Evolutionary conservation across 2,113 vertebrate genomes (phyloP).

Genomic region (Pipra filicauda): DNA sequence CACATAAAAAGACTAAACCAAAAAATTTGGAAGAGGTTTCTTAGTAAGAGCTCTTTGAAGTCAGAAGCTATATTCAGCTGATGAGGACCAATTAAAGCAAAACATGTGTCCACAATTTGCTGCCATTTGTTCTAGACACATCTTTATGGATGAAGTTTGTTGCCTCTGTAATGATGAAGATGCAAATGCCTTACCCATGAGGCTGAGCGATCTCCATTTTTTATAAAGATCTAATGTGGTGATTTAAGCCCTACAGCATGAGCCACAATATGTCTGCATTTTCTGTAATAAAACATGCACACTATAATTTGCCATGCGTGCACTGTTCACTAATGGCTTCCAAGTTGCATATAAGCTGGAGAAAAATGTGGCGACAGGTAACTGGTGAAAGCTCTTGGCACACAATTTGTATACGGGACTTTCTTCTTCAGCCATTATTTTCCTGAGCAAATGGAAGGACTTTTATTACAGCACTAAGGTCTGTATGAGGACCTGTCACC

Average conservation of each 20-base stretch:
- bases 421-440: not conserved
- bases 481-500: not conserved
- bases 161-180: conserved; percentile 45
- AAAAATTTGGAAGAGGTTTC: conserved; percentile 18
- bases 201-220: not conserved
- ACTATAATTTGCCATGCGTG: not conserved
- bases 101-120: conserved; percentile 59
- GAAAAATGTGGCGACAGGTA: not conserved
- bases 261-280: conserved; percentile 26
- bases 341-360: not conserved
- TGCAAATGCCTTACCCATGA: conserved; percentile 50
- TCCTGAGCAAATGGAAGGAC: not conserved
- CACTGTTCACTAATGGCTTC: not conserved
- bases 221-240: conserved; percentile 40
- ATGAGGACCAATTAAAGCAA: conserved; percentile 49
- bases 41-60: conserved; percentile 30
- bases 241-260: conserved; percentile 44
- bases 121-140: conserved; percentile 55
- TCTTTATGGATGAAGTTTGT: conserved; percentile 63
- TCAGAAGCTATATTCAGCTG: conserved; percentile 10
- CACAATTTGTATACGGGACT: not conserved
- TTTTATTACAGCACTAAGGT: not conserved
- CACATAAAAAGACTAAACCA: not conserved
- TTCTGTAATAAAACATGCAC: not conserved
- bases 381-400: not conserved